Percentiles rank a stretch among this genome's conserved stretches.
Conservation (phyloP, 2,797 vertebrate genomes). For the Echeneis naucrates region DNA sequence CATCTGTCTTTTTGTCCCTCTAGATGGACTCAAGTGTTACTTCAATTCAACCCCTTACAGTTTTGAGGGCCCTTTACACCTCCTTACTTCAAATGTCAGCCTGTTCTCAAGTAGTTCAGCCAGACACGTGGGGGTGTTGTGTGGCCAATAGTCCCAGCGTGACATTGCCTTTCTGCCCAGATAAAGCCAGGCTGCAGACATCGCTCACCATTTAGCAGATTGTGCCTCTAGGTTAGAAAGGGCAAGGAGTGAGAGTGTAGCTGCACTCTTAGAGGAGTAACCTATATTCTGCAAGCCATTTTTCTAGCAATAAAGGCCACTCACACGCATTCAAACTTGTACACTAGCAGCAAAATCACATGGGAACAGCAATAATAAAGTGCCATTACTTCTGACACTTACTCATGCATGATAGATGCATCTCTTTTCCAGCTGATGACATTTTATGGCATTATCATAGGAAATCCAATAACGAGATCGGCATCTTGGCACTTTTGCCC, state of each 20-base stretch:
- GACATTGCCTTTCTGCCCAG: conserved; percentile 50
- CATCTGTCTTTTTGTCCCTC: conserved; percentile 30
- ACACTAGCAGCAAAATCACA: conserved; percentile 55
- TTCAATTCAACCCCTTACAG: conserved; percentile 44
- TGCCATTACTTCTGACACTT: conserved; percentile 78
- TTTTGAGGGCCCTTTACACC: conserved; percentile 45
- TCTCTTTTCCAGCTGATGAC: conserved; percentile 77
- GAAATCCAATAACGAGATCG: conserved; percentile 84
- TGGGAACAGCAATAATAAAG: conserved; percentile 73
- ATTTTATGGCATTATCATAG: conserved; percentile 82
- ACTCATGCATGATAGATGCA: conserved; percentile 77
- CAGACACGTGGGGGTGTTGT: conserved; percentile 37
- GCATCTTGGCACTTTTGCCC: conserved; percentile 72
- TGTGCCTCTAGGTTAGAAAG: conserved; percentile 47
- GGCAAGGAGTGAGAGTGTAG: conserved; percentile 20
- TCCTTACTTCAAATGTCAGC: conserved; percentile 68
- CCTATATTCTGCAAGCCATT: conserved; percentile 19
- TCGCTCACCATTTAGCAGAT: conserved; percentile 46
- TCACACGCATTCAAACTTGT: conserved; percentile 47
- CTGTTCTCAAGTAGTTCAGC: conserved; percentile 42
- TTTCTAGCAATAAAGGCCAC: conserved; percentile 33
- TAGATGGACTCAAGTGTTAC: conserved; percentile 28
- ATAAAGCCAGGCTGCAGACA: conserved; percentile 37
- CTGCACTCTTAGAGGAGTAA: conserved; percentile 5
- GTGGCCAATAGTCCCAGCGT: conserved; percentile 53